Evolutionary conservation across 2,113 vertebrate species (phyloP), one percentile per base, ranked within the genome.

Genomic region (Pardalotus punctatus): DNA sequence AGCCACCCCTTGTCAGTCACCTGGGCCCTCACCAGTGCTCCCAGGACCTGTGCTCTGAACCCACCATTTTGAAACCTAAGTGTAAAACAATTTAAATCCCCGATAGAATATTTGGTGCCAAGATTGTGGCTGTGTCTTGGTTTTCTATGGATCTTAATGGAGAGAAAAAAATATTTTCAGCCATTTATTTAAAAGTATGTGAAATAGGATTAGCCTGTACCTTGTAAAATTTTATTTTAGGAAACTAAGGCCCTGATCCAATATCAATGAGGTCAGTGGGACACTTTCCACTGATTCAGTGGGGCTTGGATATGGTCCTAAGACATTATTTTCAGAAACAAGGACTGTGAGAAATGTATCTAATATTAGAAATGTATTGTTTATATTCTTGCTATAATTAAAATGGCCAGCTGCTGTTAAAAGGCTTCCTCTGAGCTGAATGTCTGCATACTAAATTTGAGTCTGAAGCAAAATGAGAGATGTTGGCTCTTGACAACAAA

Each of bases 191-290:
- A 92, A 96, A 96, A 94, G 77, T 94, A 92, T 74, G 77, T 93
- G 93, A 91, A 90, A 92, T 58, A 93, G 65, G 90, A 93, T 94
- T 96, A 95, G 57, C 73, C 81, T 85, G 56, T 90, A 89, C 94
- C 90, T 95, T 95, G 71, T 95, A 96, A 96, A 97, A 89, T 85
- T 90, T 96, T 97, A 96, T 88, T 95, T 97, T 95, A 96, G 95
- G 94, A 83, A 95, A 83, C 53, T 64, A 80, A 88, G 89, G 73
- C 86, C 74, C 74, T 67, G 91, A 69, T 97, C 96, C 96, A 97
- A 95, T 97, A 82, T 94, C 85, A 95, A 92, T 97, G 95, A 97
- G 90, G 89, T 96, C 94, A 97, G 95, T 95, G 95, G 91, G 91
- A 91, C 4, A n/a, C 64, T 96, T 97, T 97, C 93, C 94, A 96